Conservation (phyloP, 1,140 invertebrate species). For the Oryzaephilus surinamensis region DNA sequence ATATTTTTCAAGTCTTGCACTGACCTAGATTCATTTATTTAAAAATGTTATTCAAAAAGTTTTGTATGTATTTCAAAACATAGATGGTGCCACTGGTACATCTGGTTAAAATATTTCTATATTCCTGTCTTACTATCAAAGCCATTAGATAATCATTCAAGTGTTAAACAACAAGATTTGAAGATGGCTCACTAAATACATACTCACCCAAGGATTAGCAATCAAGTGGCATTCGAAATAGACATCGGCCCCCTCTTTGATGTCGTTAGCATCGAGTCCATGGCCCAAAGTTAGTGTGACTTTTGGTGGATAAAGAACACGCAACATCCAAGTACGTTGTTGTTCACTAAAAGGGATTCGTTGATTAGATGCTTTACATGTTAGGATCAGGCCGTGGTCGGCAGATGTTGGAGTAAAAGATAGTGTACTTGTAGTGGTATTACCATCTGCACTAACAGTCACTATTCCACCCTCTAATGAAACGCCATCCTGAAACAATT, state of each 20-base stretch:
- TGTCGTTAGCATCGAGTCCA: conserved; percentile 30
- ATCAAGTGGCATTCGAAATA: conserved; percentile 52
- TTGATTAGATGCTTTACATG: conserved; percentile 56
- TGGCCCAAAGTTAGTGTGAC: conserved; percentile 33
- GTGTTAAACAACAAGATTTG: too few relatives aligned
- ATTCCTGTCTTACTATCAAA: too few relatives aligned
- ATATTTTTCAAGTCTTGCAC: too few relatives aligned
- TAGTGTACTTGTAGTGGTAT: conserved; percentile 76
- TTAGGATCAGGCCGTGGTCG: conserved; percentile 59
- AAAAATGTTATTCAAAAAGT: too few relatives aligned
- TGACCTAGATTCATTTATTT: too few relatives aligned
- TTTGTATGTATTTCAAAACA: too few relatives aligned
- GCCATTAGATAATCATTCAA: too few relatives aligned
- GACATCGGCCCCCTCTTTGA: conserved; percentile 38
- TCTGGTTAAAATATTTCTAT: too few relatives aligned
- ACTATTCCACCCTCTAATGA: conserved; percentile 30
- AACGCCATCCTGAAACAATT: conserved; percentile 34
- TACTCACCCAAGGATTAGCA: conserved; percentile 44
- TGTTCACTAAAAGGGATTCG: conserved; percentile 49
- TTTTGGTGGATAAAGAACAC: conserved; percentile 42
- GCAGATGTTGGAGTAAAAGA: conserved; percentile 61
- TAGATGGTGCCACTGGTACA: too few relatives aligned
- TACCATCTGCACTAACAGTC: conserved; percentile 56
- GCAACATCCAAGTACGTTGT: conserved; percentile 49
- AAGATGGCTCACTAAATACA: neutral